A percentile compares a stretch with the other conserved stretches of the same genome.
Conservation (phyloP, 1,140 invertebrate species). For the Diachasma alloeum region DNA sequence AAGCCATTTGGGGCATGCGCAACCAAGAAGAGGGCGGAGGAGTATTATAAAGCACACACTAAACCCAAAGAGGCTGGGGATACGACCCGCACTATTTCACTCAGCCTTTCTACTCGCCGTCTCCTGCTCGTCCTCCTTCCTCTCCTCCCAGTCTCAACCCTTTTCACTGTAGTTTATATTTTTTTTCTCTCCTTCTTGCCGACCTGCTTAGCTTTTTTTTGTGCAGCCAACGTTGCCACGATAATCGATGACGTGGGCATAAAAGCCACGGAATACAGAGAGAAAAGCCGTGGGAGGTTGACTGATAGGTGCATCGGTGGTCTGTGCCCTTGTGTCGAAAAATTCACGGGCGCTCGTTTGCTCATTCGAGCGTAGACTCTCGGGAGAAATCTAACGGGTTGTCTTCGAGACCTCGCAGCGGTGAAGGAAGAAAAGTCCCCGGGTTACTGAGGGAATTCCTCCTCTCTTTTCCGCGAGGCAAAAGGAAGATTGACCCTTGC, state of each 20-base stretch:
- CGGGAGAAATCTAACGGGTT: not conserved
- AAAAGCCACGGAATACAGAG: not conserved
- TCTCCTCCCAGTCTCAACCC: not conserved
- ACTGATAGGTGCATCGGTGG: not conserved
- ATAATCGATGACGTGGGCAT: not conserved
- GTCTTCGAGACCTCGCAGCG: not conserved
- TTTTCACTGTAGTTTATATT: not conserved
- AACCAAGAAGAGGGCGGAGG: not conserved
- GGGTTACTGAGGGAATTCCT: not conserved
- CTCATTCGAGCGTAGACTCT: not conserved
- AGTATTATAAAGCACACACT: conserved; percentile 5
- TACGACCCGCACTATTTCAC: not conserved
- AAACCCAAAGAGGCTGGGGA: not conserved
- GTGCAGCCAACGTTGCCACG: not conserved
- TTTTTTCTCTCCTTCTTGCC: not conserved
- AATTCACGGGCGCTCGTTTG: not conserved
- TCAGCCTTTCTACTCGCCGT: not conserved
- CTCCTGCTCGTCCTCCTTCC: not conserved
- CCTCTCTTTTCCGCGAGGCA: not conserved
- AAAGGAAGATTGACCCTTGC: not conserved
- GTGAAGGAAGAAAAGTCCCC: not conserved
- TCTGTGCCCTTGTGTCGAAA: not conserved
- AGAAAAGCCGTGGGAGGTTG: not conserved
- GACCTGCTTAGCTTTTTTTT: not conserved
- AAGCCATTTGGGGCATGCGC: conserved; percentile 1